phyloP scores from a whole-genome alignment of 1,140 invertebrate species.

The Grapholita molesta region DNA sequence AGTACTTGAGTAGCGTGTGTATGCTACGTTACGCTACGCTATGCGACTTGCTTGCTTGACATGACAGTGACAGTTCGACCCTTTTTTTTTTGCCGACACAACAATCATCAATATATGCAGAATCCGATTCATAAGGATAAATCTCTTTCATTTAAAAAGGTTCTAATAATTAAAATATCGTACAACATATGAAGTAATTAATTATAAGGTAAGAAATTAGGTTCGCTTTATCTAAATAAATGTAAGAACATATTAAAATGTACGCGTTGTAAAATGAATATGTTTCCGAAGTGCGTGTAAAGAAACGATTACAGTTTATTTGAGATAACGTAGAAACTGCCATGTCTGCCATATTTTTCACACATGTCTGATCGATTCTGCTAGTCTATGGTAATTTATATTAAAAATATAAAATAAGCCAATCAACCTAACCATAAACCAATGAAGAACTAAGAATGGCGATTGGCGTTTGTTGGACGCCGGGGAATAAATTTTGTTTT shows the following conservation, averaged over 20 bases:
- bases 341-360: not conserved
- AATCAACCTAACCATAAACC: too few species aligned
- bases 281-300: not conserved
- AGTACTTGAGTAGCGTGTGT: not conserved
- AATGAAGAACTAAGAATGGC: too few species aligned
- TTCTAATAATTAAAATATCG: too few species aligned
- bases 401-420: conserved; percentile 14
- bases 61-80: not conserved
- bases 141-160: too few species aligned
- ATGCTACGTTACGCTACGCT: not conserved
- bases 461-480: conserved; percentile 17
- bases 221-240: not conserved
- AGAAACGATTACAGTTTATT: not conserved
- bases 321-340: not conserved
- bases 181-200: too few species aligned
- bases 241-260: not conserved
- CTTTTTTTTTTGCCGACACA: not conserved
- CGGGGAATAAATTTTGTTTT: conserved; percentile 41
- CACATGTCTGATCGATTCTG: not conserved
- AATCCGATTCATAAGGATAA: not conserved
- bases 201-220: too few species aligned
- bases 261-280: not conserved
- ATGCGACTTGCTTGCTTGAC: not conserved
- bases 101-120: not conserved
- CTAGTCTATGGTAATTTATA: not conserved